Conservation (phyloP, 2,113 vertebrate species). For the Gymnorhina tibicen region DNA sequence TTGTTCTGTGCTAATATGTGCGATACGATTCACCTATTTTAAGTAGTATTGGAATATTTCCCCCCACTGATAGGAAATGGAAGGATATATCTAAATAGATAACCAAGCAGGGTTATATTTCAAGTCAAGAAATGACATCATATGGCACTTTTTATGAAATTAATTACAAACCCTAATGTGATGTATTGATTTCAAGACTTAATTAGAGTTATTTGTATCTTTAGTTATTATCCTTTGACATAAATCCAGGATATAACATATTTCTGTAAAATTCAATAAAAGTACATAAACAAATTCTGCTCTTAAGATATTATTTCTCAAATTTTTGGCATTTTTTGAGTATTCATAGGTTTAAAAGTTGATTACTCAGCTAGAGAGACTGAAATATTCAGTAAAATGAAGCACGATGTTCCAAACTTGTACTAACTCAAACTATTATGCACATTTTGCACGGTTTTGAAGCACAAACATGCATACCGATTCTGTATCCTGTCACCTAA, state of each 20-base stretch:
- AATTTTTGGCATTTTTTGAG: background rate
- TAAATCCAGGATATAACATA: background rate
- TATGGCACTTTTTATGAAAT: background rate
- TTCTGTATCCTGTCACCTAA: background rate
- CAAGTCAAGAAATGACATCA: background rate
- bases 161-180: background rate
- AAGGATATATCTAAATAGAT: background rate
- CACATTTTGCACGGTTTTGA: background rate
- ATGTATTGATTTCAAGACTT: background rate
- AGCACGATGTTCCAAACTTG: background rate
- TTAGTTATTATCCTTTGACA: background rate
- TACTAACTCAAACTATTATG: background rate
- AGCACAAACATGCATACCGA: background rate
- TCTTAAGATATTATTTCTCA: background rate
- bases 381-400: background rate
- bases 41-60: background rate
- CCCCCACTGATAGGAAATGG: background rate
- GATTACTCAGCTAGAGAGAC: background rate
- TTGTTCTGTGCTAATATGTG: background rate
- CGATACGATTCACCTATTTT: background rate
- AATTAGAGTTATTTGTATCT: background rate
- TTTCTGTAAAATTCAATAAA: background rate
- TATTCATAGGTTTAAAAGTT: background rate
- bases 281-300: background rate
- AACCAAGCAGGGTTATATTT: background rate